These are phyloP conservation scores for Sesia apiformis DNA, from an alignment of 2,888 invertebrate species.

Conservation along the genomic window DNA sequence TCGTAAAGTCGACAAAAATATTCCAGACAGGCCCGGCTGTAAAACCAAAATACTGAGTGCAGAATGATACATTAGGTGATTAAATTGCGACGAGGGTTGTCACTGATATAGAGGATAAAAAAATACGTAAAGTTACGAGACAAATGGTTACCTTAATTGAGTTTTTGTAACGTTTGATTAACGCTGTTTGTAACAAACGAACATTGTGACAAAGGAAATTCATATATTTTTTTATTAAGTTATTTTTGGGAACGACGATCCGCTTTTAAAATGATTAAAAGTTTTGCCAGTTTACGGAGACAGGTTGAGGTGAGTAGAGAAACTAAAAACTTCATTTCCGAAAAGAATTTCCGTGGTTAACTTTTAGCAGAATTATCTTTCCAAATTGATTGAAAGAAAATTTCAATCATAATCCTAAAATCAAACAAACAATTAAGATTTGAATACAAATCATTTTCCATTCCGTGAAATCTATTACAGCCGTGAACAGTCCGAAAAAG, in stretches of 20 bases:
- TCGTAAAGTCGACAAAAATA: slow-evolving; percentile 22
- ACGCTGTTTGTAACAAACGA: not conserved
- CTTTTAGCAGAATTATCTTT: no score
- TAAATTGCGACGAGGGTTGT: slow-evolving; percentile 45
- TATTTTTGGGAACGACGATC: no score
- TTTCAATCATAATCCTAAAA: not conserved
- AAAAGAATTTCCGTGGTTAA: no score
- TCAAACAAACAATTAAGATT: slow-evolving; percentile 1
- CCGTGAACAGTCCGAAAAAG: slow-evolving; percentile 37
- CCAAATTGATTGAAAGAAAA: no score
- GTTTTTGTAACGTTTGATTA: slow-evolving; percentile 3
- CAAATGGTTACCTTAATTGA: slow-evolving; percentile 9
- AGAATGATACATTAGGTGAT: slow-evolving; percentile 60
- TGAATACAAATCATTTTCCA: not conserved
- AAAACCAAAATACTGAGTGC: slow-evolving; percentile 33
- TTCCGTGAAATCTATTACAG: slow-evolving; percentile 40
- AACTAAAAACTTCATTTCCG: no score
- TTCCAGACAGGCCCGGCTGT: slow-evolving; percentile 22
- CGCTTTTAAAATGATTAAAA: no score
- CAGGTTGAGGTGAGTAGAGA: no score
- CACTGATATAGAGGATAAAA: slow-evolving; percentile 5
- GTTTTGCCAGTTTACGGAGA: no score
- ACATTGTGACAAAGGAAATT: no score
- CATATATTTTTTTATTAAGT: no score
- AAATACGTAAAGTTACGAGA: slow-evolving; percentile 10